phyloP scores from a whole-genome alignment of 2,113 vertebrate species.

The Bostrychus sinensis region DNA sequence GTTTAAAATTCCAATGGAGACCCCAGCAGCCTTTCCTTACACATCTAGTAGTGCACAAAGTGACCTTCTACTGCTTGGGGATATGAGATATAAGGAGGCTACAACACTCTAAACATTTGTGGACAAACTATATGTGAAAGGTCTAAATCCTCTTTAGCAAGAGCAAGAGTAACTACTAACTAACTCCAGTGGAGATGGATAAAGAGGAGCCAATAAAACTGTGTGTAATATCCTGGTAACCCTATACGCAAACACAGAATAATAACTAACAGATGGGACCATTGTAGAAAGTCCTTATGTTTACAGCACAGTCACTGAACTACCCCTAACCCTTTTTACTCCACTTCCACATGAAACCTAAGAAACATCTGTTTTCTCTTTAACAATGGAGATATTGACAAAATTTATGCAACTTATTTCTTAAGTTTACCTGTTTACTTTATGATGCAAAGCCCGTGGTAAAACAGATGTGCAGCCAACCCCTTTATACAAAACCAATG shows the following conservation, averaged over 20 bases:
- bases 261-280: slow-evolving; percentile 45
- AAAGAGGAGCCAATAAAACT: slow-evolving; percentile 28
- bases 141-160: too few relatives aligned
- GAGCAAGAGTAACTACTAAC: slow-evolving; percentile 14
- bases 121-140: too few relatives aligned
- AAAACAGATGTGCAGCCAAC: neutral
- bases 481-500: neutral
- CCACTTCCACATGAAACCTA: slow-evolving; percentile 3
- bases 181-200: slow-evolving; percentile 12
- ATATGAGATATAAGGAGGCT: too few relatives aligned
- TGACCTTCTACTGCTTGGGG: too few relatives aligned
- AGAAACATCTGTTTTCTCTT: neutral
- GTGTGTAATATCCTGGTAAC: slow-evolving; percentile 35
- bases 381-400: neutral
- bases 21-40: too few relatives aligned
- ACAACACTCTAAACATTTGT: too few relatives aligned
- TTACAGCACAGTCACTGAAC: slow-evolving; percentile 15
- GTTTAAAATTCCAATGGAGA: too few relatives aligned
- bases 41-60: too few relatives aligned
- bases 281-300: slow-evolving; percentile 13
- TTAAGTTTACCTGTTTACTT: neutral
- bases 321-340: slow-evolving; percentile 1
- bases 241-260: slow-evolving; percentile 27
- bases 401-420: neutral
- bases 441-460: neutral